Evolutionary conservation across 2,888 invertebrate genomes (phyloP).

Genomic region (Nymphalis polychloros): DNA sequence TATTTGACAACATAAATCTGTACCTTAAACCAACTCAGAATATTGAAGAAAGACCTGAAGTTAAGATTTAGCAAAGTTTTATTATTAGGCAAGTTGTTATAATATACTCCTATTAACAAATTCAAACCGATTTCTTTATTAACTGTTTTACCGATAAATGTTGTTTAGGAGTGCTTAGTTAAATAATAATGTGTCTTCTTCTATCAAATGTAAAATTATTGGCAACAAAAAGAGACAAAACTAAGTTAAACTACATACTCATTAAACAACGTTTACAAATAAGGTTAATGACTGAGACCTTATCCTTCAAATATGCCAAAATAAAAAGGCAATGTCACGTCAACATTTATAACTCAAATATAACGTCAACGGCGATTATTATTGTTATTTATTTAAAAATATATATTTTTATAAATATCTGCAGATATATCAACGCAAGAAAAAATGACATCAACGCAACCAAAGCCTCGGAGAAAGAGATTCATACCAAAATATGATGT

Average conservation of each 20-base stretch:
- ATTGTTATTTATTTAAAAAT: neutral
- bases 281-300: neutral
- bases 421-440: slow-evolving; percentile 49
- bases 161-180: no score
- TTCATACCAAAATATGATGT: slow-evolving; percentile 78
- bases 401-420: slow-evolving; percentile 36
- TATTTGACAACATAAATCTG: no score
- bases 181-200: no score
- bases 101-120: no score
- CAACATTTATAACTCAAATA: neutral
- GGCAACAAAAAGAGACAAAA: neutral
- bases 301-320: neutral
- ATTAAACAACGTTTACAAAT: no score
- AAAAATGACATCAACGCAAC: slow-evolving; percentile 51
- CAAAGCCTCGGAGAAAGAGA: slow-evolving; percentile 64
- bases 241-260: no score
- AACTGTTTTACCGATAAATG: no score
- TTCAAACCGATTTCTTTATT: no score
- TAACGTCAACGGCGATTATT: neutral
- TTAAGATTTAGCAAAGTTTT: neutral
- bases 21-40: no score
- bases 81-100: no score
- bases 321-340: neutral
- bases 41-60: no score
- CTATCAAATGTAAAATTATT: neutral